These are phyloP conservation scores for Panopea generosa DNA, from an alignment of 2,888 invertebrate species.

Conservation along the genomic window DNA sequence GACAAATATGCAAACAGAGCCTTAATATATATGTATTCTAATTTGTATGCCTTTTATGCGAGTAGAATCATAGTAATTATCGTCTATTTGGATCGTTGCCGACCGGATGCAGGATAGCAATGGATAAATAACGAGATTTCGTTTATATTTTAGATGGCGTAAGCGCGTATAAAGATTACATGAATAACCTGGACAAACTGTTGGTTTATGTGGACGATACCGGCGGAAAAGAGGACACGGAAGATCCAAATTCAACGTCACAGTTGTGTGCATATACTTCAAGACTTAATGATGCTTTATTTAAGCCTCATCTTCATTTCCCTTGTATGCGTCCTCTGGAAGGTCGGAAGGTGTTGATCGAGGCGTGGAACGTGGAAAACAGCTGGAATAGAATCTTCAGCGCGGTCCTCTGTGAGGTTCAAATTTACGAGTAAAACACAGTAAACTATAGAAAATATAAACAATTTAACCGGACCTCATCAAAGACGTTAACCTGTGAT, in stretches of 20 bases:
- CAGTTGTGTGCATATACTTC: slow-evolving; percentile 86
- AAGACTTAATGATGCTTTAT: slow-evolving; percentile 86
- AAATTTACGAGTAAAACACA: slow-evolving; percentile 83
- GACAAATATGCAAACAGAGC: too few species aligned
- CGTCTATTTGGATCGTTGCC: too few species aligned
- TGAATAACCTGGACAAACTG: slow-evolving; percentile 86
- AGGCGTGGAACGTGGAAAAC: slow-evolving; percentile 86
- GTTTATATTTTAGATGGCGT: slow-evolving; percentile 67
- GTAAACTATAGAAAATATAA: neutral
- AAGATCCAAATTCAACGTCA: slow-evolving; percentile 77
- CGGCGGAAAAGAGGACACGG: slow-evolving; percentile 75
- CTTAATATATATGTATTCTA: too few species aligned
- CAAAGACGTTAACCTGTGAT: slow-evolving; percentile 27
- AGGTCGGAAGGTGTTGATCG: slow-evolving; percentile 86
- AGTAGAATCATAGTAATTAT: too few species aligned
- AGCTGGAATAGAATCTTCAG: slow-evolving; percentile 86
- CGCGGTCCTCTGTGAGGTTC: slow-evolving; percentile 87
- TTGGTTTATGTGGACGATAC: slow-evolving; percentile 86
- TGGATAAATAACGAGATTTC: too few species aligned
- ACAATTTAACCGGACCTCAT: slow-evolving; percentile 26
- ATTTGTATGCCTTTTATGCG: too few species aligned
- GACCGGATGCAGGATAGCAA: too few species aligned
- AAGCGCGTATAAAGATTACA: slow-evolving; percentile 84
- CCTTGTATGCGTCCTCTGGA: slow-evolving; percentile 85
- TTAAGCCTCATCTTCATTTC: slow-evolving; percentile 85